These are phyloP conservation scores for Gallinago stenura DNA, from an alignment of 2,797 vertebrate genomes.

Conservation along the genomic window DNA sequence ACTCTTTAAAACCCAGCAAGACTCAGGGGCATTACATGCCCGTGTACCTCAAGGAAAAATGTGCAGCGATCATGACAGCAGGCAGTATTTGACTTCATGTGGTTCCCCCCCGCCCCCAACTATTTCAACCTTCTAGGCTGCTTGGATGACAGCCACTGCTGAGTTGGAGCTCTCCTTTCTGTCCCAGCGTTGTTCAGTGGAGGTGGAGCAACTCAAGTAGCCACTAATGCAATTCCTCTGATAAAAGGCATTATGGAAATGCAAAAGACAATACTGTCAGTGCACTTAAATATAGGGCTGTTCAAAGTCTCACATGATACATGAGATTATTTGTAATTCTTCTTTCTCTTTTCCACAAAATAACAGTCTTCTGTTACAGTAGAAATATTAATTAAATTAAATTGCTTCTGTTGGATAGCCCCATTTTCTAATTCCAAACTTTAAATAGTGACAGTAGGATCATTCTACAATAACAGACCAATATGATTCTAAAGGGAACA, in stretches of 20 bases:
- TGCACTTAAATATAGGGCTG: not conserved
- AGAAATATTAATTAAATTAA: constrained; percentile 4
- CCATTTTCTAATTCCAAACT: not conserved
- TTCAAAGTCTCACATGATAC: not conserved
- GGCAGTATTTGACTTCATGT: not conserved
- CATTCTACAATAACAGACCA: not conserved
- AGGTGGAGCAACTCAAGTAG: not conserved
- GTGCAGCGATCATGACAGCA: not conserved
- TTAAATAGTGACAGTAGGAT: not conserved
- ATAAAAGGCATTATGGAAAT: not conserved
- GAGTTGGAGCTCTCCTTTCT: not conserved
- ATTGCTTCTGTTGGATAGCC: not conserved
- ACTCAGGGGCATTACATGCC: not conserved
- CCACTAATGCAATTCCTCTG: not conserved
- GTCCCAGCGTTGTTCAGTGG: rapidly evolving
- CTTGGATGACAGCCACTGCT: not conserved
- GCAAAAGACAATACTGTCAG: not conserved
- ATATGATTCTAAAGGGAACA: not conserved
- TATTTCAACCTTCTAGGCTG: not conserved
- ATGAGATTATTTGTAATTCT: not conserved
- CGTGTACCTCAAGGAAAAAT: not conserved
- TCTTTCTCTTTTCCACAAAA: not conserved
- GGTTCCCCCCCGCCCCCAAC: not conserved
- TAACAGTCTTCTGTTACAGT: not conserved
- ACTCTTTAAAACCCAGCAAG: not conserved